A percentile compares a stretch with the other conserved stretches of the same genome.
Conservation (phyloP, 2,888 invertebrate species). For the Ferdinandea cuprea region DNA sequence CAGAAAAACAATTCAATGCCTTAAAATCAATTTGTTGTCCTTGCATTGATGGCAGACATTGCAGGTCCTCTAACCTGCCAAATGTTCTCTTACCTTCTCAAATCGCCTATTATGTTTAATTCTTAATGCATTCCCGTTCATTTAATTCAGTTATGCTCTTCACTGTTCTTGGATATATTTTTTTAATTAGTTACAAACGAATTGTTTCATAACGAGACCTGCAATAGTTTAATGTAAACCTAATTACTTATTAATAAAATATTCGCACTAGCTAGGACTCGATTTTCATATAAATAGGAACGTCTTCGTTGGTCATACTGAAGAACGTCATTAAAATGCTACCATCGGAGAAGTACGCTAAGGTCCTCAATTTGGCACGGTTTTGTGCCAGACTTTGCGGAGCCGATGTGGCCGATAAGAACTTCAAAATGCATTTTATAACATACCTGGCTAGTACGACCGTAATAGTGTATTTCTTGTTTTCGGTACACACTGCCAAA, state of each 20-base stretch:
- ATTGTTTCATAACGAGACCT: too few species aligned
- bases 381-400: slow-evolving; percentile 44
- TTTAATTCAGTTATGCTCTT: too few species aligned
- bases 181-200: too few species aligned
- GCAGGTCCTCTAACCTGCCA: too few species aligned
- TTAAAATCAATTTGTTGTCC: too few species aligned
- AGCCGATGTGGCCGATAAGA: slow-evolving; percentile 33
- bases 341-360: slow-evolving; percentile 21
- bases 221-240: slow-evolving; percentile 10
- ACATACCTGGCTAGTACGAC: slow-evolving; percentile 20
- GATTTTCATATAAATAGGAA: slow-evolving; percentile 20
- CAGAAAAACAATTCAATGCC: too few species aligned
- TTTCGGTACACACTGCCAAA: slow-evolving; percentile 39
- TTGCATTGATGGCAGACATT: too few species aligned
- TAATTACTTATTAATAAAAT: slow-evolving; percentile 30
- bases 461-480: slow-evolving; percentile 36
- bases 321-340: slow-evolving; percentile 33
- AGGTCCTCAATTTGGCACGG: neutral
- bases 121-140: too few species aligned
- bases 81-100: too few species aligned
- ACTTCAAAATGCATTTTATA: slow-evolving; percentile 34
- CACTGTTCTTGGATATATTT: too few species aligned
- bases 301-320: too few species aligned
- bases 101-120: too few species aligned
- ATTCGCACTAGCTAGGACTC: neutral